Evolutionary conservation across 2,797 vertebrate genomes (phyloP).

Genomic region (Falco rusticolus): DNA sequence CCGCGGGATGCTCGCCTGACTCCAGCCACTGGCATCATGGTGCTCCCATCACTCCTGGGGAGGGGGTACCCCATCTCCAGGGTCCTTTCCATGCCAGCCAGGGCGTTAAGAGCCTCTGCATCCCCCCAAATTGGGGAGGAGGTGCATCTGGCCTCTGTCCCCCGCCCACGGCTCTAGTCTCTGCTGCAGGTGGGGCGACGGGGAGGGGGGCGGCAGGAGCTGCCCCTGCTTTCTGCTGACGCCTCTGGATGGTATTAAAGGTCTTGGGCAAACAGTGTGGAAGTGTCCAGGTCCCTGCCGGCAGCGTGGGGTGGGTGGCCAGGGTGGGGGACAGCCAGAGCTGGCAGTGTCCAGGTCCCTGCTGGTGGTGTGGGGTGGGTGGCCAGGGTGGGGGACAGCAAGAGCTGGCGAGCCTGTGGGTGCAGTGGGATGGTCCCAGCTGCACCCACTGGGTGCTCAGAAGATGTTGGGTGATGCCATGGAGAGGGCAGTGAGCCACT

Average conservation of each 20-base stretch:
- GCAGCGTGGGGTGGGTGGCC: background rate
- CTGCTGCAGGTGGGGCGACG: too few relatives aligned
- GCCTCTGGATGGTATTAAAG: background rate
- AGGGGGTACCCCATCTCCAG: background rate
- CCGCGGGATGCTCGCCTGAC: background rate
- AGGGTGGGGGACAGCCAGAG: background rate
- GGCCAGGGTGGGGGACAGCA: accelerated
- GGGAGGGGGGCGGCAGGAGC: background rate
- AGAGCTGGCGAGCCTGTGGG: background rate
- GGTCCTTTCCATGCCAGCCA: accelerated
- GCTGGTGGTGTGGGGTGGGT: accelerated
- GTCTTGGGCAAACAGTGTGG: background rate
- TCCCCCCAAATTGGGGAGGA: background rate
- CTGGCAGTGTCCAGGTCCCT: background rate
- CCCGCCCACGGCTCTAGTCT: background rate
- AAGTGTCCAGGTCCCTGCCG: background rate
- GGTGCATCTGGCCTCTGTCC: background rate
- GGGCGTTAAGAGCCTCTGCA: background rate
- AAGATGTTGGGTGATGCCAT: background rate
- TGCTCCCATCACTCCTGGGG: background rate
- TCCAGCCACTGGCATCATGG: accelerated
- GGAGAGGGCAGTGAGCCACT: background rate
- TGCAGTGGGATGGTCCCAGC: background rate
- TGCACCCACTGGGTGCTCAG: background rate
- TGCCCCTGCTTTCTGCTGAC: background rate